These are phyloP conservation scores for Eurypyga helias DNA, from an alignment of 2,113 vertebrate genomes.

Conservation along the genomic window DNA sequence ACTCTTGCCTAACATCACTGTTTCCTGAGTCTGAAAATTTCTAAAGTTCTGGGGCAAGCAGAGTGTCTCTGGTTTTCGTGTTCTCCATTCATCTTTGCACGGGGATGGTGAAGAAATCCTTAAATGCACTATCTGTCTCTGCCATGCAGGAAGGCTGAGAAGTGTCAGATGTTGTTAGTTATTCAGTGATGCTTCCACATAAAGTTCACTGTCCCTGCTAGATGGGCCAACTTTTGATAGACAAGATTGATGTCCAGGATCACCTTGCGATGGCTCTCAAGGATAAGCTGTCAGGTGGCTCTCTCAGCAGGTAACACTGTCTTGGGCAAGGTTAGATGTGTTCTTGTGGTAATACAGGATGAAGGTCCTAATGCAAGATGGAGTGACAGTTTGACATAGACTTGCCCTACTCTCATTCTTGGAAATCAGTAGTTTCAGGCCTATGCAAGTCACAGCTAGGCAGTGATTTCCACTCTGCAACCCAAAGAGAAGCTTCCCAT, in stretches of 20 bases:
- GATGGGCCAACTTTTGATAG: not conserved
- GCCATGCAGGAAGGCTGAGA: not conserved
- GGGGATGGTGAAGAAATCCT: not conserved
- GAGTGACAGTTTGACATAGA: not conserved
- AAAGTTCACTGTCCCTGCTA: not conserved
- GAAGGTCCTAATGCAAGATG: not conserved
- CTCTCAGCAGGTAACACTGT: not conserved
- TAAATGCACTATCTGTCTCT: not conserved
- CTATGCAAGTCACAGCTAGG: not conserved
- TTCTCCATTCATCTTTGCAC: not conserved
- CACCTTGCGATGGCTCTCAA: not conserved
- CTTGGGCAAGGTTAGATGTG: not conserved
- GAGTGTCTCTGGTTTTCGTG: not conserved
- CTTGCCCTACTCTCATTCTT: not conserved
- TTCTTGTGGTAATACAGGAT: not conserved
- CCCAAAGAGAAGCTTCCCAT: not conserved
- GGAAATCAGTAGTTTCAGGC: not conserved
- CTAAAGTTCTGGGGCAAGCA: not conserved
- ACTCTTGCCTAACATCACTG: not conserved
- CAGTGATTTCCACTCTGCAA: not conserved
- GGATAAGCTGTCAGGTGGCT: not conserved
- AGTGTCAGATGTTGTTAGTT: not conserved
- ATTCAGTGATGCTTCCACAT: not conserved
- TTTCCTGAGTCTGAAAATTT: not conserved
- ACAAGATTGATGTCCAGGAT: not conserved